Evolutionary conservation across 2,888 invertebrate genomes (phyloP).

Genomic region (Aphidoletes aphidimyza): DNA sequence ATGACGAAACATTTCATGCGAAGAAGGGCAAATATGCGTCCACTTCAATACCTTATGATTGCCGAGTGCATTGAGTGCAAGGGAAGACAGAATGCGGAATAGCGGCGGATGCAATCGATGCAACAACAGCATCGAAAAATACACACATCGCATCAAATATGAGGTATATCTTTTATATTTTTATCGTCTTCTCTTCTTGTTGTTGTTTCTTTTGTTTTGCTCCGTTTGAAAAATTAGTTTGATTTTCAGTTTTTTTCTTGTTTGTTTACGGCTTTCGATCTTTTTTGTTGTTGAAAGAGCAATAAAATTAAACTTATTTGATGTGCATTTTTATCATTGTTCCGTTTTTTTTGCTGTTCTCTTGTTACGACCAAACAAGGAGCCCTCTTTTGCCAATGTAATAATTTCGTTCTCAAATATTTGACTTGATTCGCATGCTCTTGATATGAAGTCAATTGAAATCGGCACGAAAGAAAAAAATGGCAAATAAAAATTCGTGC

Average conservation of each 20-base stretch:
- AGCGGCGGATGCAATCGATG: too few relatives aligned
- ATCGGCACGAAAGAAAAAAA: neutral
- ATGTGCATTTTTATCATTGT: neutral
- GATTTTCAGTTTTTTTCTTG: neutral
- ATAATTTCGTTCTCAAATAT: conserved; percentile 12
- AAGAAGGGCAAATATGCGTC: neutral
- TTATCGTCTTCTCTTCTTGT: neutral
- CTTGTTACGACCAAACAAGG: too few relatives aligned
- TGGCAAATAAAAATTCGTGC: conserved; percentile 21
- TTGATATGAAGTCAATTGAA: conserved; percentile 37
- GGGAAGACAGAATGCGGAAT: too few relatives aligned
- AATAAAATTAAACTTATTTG: conserved; percentile 37
- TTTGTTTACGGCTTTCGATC: neutral
- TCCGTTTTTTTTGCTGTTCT: neutral
- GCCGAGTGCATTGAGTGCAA: neutral
- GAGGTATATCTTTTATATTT: neutral
- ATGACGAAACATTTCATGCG: conserved; percentile 17
- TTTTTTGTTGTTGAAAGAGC: neutral
- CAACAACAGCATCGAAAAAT: neutral
- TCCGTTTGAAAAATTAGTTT: conserved; percentile 7
- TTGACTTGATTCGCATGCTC: conserved; percentile 26
- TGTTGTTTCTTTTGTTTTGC: neutral
- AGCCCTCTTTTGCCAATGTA: neutral
- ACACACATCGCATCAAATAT: neutral
- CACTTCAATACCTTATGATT: neutral